Conservation (phyloP, 2,113 vertebrate genomes). For the Epinephelus moara region DNA sequence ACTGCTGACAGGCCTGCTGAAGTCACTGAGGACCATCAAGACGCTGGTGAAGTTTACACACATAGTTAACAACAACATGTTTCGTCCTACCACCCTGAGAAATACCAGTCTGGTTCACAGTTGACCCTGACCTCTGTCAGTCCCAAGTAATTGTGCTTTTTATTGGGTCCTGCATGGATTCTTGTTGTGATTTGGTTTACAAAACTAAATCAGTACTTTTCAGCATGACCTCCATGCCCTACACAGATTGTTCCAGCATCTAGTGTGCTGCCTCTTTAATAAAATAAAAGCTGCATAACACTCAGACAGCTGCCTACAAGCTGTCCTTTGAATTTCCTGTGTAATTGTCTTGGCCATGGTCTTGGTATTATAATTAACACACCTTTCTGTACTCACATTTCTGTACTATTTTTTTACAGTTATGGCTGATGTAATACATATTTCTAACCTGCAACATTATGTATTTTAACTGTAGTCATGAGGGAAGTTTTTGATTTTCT, state of each 20-base stretch:
- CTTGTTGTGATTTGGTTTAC: background rate
- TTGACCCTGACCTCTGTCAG: background rate
- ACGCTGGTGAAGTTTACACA: conserved; percentile 88
- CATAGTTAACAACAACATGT: background rate
- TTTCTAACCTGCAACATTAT: background rate
- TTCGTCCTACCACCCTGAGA: background rate
- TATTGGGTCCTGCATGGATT: background rate
- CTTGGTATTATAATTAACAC: background rate
- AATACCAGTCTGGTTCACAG: too few relatives aligned
- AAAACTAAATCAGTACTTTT: background rate
- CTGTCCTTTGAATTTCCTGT: background rate
- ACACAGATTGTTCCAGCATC: conserved; percentile 4
- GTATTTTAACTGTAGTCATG: background rate
- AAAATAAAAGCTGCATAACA: background rate
- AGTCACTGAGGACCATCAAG: conserved; percentile 98
- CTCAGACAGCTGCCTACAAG: background rate
- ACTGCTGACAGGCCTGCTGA: conserved; percentile 93
- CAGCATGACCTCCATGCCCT: background rate
- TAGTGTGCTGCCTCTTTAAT: background rate
- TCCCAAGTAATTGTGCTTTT: conserved; percentile 1
- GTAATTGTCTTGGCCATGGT: background rate
- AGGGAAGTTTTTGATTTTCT: background rate
- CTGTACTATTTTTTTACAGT: background rate
- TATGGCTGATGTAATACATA: background rate
- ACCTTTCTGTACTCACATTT: background rate